These are phyloP conservation scores for Pocillopora damicornis DNA, from an alignment of 64 coral and sea anemone genomes.

Conservation along the genomic window DNA sequence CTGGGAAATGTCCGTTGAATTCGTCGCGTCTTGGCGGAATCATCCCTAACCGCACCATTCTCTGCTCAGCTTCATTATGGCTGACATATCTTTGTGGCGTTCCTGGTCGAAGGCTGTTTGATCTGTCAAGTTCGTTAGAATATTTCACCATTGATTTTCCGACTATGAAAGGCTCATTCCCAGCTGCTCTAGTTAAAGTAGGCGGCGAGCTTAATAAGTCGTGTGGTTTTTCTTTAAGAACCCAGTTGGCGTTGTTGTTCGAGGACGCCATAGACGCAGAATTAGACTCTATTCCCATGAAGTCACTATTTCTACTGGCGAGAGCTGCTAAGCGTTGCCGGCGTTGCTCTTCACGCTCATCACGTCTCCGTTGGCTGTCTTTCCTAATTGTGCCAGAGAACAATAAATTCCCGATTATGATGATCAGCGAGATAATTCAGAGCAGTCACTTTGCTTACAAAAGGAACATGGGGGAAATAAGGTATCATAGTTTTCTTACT, in stretches of 20 bases:
- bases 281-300: neutral
- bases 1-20: neutral
- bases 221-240: constrained; percentile 15
- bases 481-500: no score
- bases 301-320: neutral
- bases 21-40: neutral
- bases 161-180: constrained; percentile 26
- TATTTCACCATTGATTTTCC: constrained; percentile 10
- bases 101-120: neutral
- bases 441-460: no score
- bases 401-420: neutral
- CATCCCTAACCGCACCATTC: constrained; percentile 34
- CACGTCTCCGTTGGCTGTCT: constrained; percentile 5
- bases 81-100: constrained; percentile 13
- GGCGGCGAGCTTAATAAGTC: neutral
- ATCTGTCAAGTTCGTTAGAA: constrained; percentile 36
- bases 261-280: neutral
- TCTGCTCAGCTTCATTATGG: constrained; percentile 14
- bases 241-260: constrained; percentile 22
- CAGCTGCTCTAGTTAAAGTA: constrained; percentile 13
- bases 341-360: neutral
- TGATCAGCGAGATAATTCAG: no score
- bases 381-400: neutral
- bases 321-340: neutral
- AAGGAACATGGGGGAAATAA: no score